Conservation (phyloP, 2,113 vertebrate species). For the Psilopsiagon aymara region DNA sequence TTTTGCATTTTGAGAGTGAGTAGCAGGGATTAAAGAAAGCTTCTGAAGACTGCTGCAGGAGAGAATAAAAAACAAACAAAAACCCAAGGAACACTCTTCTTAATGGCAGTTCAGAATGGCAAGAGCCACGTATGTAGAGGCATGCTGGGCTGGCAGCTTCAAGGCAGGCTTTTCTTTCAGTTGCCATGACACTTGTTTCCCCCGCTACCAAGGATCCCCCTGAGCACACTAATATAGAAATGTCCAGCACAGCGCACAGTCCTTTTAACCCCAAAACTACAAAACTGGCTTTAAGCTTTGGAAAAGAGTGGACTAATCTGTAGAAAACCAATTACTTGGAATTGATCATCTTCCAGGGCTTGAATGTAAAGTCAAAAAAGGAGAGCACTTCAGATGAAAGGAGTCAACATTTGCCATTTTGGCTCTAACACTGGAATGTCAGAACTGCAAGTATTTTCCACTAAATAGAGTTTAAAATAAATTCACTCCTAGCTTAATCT, state of each 20-base stretch:
- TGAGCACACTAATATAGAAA: background rate
- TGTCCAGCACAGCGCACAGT: background rate
- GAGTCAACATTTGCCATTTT: background rate
- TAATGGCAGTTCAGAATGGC: slow-evolving; percentile 14
- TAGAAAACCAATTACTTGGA: background rate
- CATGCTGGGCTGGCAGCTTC: background rate
- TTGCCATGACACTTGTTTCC: slow-evolving; percentile 24
- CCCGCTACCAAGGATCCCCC: background rate
- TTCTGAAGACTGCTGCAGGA: background rate
- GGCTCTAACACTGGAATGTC: background rate
- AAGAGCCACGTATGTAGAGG: background rate
- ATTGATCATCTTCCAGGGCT: background rate
- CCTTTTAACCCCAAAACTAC: background rate
- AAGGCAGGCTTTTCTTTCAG: slow-evolving; percentile 3
- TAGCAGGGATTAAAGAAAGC: background rate
- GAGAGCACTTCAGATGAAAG: background rate
- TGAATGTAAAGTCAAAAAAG: background rate
- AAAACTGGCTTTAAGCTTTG: background rate
- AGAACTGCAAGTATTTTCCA: background rate
- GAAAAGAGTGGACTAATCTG: background rate
- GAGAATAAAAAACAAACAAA: background rate
- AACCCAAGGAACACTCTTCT: background rate
- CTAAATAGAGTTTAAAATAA: background rate
- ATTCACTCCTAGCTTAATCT: background rate
- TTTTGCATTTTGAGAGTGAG: background rate